Evolutionary conservation across 92 coral and sea anemone species (phyloP), one percentile per base, ranked within the genome.

Genomic region (Palythoa grandis): DNA sequence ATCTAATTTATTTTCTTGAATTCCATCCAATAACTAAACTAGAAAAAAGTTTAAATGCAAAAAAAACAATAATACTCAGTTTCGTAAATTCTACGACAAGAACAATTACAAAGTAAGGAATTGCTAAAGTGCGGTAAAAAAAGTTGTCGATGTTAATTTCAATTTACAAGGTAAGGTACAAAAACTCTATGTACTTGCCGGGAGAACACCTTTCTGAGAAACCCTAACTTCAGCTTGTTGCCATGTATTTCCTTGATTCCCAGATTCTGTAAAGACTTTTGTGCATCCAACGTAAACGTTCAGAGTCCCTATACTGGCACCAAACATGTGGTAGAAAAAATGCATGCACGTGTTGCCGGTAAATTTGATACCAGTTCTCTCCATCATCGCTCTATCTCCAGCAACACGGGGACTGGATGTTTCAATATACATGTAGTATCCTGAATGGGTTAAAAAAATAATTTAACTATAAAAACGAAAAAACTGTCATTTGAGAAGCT

Each of bases 251-350:
- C 65, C 79, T 54, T 75, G 79, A 7, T 52, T 52, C 22, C 79
- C 79, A 11, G 79, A 23, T 15, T 3, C 48, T 24, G 65, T 75
- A 25, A 75, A 75, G 19, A 75, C 60, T 61, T 52, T 75, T 14
- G 22, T 52, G 23, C 37, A 17, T 12, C 63, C 79, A n/a, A 75
- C 65, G 22, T 47, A 75, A 35, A 75, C 79, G 65, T 75, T 75
- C n/a, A 75, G 40, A 35, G 79, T 75, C 1, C 79, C 79, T 39
- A 75, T 52, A 24, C 37, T 4, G 63, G 17, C 4, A 5, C 79
- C 79, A 52, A n/a, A 75, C 79, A 75, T 75, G 79, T 75, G 79
- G 65, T 75, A 75, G 79, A 75, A 75, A 11, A 75, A 75, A 58
- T 58, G 37, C 7, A 75, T 58, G 38, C 65, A 22, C 8, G 79